phyloP scores from a whole-genome alignment of 1,140 invertebrate species.

The Platorchestia sp. region DNA sequence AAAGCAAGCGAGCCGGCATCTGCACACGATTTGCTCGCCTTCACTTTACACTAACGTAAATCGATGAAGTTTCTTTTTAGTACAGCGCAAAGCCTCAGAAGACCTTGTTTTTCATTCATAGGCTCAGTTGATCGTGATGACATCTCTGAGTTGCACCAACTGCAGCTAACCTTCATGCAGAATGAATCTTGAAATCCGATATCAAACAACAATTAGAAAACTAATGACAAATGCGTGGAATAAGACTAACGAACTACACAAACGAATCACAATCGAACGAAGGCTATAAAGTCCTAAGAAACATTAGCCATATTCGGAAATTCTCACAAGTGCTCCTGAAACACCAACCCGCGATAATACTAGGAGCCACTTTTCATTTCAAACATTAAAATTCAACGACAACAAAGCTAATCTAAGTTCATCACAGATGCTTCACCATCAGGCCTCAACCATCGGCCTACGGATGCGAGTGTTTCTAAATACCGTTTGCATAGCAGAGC shows the following conservation, averaged over 20 bases:
- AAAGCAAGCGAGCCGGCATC: background rate
- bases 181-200: background rate
- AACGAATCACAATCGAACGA: background rate
- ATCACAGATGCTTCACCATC: background rate
- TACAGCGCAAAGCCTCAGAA: background rate
- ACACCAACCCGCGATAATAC: background rate
- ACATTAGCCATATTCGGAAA: background rate
- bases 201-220: background rate
- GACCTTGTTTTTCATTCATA: background rate
- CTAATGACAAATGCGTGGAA: background rate
- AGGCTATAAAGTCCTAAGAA: background rate
- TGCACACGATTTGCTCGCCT: background rate
- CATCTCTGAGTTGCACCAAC: background rate
- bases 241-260: background rate
- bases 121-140: background rate
- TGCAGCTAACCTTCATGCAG: background rate
- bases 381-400: background rate
- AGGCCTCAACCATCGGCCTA: background rate
- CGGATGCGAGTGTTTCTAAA: background rate
- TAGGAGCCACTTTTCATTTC: background rate
- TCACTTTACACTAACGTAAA: background rate
- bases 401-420: background rate
- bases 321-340: background rate
- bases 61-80: background rate
- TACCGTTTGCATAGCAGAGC: background rate